Evolutionary conservation across 1,140 invertebrate species (phyloP).

Genomic region (Trachymyrmex cornetzi): DNA sequence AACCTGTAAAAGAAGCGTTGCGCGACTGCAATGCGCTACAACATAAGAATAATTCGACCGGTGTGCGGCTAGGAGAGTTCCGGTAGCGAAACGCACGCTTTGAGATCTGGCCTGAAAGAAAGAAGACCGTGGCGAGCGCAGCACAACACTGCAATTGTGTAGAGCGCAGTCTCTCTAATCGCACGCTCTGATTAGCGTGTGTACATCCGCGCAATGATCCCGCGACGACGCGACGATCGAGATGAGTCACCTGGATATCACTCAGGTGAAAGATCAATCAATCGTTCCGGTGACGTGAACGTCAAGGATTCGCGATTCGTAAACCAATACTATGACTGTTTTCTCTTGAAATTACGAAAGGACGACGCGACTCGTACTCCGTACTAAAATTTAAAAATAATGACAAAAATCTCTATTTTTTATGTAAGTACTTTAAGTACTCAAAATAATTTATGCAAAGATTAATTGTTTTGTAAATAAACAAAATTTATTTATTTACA

Average conservation of each 20-base stretch:
- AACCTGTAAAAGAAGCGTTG: conserved; percentile 8
- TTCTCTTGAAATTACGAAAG: neutral
- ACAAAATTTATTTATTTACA: neutral
- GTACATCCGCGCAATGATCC: conserved; percentile 59
- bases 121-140: conserved; percentile 54
- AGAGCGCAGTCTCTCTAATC: conserved; percentile 63
- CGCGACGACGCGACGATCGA: conserved; percentile 40
- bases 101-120: conserved; percentile 57
- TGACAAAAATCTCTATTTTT: too few relatives aligned
- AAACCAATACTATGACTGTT: neutral
- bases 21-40: neutral
- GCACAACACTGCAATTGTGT: conserved; percentile 54
- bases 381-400: neutral
- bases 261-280: conserved; percentile 39
- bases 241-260: conserved; percentile 42
- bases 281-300: conserved; percentile 38
- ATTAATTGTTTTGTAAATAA: too few relatives aligned
- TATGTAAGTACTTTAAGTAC: too few relatives aligned
- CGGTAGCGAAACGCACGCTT: conserved; percentile 49
- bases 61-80: conserved; percentile 32
- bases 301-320: conserved; percentile 4
- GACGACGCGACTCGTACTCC: neutral
- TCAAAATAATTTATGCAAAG: too few relatives aligned
- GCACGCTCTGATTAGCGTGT: conserved; percentile 68
- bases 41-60: conserved; percentile 67